These are phyloP conservation scores for Xanthostigma xanthostigma DNA, from an alignment of 2,888 invertebrate genomes.

Conservation along the genomic window DNA sequence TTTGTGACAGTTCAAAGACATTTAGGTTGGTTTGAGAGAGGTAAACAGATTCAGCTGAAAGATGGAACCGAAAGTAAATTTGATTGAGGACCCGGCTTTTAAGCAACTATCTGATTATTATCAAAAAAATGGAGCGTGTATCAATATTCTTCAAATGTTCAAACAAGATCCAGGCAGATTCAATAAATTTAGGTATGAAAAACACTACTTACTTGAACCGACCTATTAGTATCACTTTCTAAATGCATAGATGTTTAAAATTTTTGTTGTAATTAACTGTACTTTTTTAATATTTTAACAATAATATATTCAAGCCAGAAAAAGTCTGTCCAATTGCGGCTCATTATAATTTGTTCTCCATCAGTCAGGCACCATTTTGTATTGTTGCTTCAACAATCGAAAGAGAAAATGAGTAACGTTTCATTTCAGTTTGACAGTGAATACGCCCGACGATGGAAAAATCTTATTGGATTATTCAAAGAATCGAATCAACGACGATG, in stretches of 20 bases:
- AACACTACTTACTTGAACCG: conserved; percentile 3
- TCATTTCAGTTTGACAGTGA: conserved; percentile 47
- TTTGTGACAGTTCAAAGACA: no score
- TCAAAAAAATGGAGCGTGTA: conserved; percentile 49
- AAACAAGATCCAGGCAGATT: conserved; percentile 68
- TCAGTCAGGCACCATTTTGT: conserved; percentile 5
- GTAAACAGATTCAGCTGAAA: neutral
- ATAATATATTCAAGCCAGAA: neutral
- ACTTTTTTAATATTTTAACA: no score
- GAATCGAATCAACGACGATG: conserved; percentile 73
- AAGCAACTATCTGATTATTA: conserved; percentile 62
- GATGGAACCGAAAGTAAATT: conserved; percentile 36
- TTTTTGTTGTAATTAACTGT: no score
- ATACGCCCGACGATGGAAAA: conserved; percentile 75
- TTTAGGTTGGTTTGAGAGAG: no score
- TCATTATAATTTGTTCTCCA: conserved; percentile 9
- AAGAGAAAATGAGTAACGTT: conserved; percentile 8
- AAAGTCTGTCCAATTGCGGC: conserved; percentile 1
- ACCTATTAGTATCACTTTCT: no score
- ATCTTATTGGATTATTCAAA: conserved; percentile 94
- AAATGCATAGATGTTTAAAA: no score
- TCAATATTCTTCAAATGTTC: conserved; percentile 75
- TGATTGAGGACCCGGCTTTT: conserved; percentile 54
- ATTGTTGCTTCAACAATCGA: conserved; percentile 4
- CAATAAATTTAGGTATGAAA: conserved; percentile 67